Base-by-base conservation (phyloP, 1,140 invertebrate genomes). In the Hesperophylax magnus region DNA sequence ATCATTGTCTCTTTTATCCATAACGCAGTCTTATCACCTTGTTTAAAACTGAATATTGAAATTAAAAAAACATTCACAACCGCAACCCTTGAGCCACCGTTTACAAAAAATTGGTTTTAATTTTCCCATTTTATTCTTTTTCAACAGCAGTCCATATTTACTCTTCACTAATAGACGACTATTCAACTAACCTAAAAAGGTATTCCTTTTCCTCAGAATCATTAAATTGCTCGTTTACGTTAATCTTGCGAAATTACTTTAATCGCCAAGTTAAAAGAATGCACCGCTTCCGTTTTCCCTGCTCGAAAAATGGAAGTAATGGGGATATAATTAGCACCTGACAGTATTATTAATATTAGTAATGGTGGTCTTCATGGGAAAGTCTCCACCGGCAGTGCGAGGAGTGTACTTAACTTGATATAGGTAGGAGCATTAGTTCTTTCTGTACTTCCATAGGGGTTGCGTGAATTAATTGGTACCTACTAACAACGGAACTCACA, bases 331-430 rank as follows among this genome's bases (percentile, higher is more conserved):
- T 82, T 79, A 61, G 56, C 77, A 58, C n/a, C 65, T 27, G 72
- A 79, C 71, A 72, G 74, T 76, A 78, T 81, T 83, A 78, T 80
- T 78, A 83, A 83, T 83, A 83, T 76, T 18, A 74, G 76, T 69
- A 81, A 83, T 83, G 79, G 81, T 79, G 79, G 77, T 83, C 53
- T 82, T 78, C 82, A 80, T 82, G 79, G 82, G 82, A 81, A 83
- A 77, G 20, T 54, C 47, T 69, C 77, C 82, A 81, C 78, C 79
- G 72, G 81, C 60, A 53, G 20, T n/a, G n/a, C 18, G 53, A 6
- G n/a, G 47, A n/a, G 60, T 78, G 61, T 67, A 52, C 9, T 71
- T 71, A 65, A 65, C 27, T 31, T 65, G 27, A 34, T 34, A 22
- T 63, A 56, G 17, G 24, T 20, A 61, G 20, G 11, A 14, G 9